Base-by-base conservation (phyloP, 2,888 invertebrate genomes). In the Microchrysa polita region DNA sequence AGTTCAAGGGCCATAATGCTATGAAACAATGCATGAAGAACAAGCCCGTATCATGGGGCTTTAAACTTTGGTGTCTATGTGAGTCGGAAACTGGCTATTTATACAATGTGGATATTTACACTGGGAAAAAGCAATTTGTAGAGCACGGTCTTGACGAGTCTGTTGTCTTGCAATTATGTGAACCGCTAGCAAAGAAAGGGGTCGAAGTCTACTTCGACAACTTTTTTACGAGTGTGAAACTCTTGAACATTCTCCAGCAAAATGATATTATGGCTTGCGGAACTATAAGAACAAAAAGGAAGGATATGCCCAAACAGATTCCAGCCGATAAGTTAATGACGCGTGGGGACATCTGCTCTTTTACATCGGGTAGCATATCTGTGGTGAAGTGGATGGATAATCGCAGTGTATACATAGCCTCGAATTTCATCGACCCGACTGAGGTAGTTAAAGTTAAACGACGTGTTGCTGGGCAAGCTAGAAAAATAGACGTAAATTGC, bases 11-110 rank as follows among this genome's bases (percentile, higher is more conserved):
- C 1, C 71, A 74, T 52, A 74, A 75, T 42, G 22, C 73, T 5
- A 67, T 77, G 71, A 78, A 75, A 67, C 79, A 79, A 65, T 79
- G 79, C 74, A 77, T 78, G 69, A 77, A 74, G 16, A 76, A 74
- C 23, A 75, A 78, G 44, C 77, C 78, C 22, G 67, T 74, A 34
- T 77, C 77, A 76, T 77, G 78, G 76, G 78, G 77, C 16, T 77
- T 76, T 16, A 78, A 79, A 72, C 63, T 79, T n/a, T 78, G 78
- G 77, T 73, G 74, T 20, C 20, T 75, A 52, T 72, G 74, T 52
- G 77, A 73, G 12, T 23, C 73, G 4, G 16, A n/a, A 9, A 34
- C 72, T 48, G 69, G 75, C 52, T 59, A 72, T 60, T 27, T 75
- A 20, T 75, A 57, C 74, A 57, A 67, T 18, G 67, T 34, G 65